phyloP scores from a whole-genome alignment of 2,888 invertebrate species.

The Cosmopolites sordidus region DNA sequence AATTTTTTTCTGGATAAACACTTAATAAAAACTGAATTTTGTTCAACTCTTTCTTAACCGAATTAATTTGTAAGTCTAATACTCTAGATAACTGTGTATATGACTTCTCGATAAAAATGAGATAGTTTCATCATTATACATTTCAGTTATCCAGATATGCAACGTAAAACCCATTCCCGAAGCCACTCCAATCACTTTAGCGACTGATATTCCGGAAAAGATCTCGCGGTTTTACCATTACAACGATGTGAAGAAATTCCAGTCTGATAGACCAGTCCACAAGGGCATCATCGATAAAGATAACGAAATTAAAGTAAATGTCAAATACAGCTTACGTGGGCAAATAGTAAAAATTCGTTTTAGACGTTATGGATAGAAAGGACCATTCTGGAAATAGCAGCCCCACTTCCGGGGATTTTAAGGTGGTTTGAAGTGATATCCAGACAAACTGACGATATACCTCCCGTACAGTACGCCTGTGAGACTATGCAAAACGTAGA shows the following conservation, averaged over 20 bases:
- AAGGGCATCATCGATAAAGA: constrained; percentile 88
- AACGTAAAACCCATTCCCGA: constrained; percentile 87
- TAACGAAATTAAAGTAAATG: constrained; percentile 81
- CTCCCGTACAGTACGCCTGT: constrained; percentile 82
- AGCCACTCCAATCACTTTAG: constrained; percentile 51
- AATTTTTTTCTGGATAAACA: no score
- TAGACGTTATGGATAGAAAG: constrained; percentile 91
- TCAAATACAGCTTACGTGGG: background rate
- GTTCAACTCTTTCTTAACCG: no score
- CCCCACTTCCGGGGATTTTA: constrained; percentile 83
- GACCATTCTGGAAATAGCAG: constrained; percentile 78
- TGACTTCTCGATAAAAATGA: no score
- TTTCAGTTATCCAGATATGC: constrained; percentile 83
- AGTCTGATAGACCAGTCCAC: constrained; percentile 84
- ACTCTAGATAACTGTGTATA: no score
- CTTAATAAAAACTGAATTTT: no score
- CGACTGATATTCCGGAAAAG: constrained; percentile 73
- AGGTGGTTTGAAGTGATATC: constrained; percentile 89
- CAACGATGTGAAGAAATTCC: constrained; percentile 85
- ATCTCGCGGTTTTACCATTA: constrained; percentile 86
- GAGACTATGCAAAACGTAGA: constrained; percentile 91
- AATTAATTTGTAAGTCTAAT: no score
- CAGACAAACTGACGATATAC: constrained; percentile 68
- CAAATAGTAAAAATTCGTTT: constrained; percentile 31
- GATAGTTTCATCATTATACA: constrained; percentile 3